Percentiles rank a stretch among this genome's conserved stretches.
phyloP scores from a whole-genome alignment of 2,113 vertebrate species.

The Verasper variegatus region DNA sequence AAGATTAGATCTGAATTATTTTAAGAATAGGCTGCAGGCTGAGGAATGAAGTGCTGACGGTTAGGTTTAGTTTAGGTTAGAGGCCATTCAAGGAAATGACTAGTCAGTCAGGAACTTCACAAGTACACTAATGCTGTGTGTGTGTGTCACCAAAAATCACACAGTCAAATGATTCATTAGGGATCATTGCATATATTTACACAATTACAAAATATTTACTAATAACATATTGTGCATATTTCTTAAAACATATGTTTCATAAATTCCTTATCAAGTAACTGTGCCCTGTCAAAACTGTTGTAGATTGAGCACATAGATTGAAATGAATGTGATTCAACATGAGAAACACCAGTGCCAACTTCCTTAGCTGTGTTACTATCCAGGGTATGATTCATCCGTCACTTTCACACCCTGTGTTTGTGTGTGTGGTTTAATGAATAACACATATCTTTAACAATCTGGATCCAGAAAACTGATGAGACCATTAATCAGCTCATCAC shows the following conservation, averaged over 20 bases:
- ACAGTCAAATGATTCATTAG: slow-evolving; percentile 18
- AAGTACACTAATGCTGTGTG: background rate
- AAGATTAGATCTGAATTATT: slow-evolving; percentile 16
- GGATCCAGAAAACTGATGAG: slow-evolving; percentile 29
- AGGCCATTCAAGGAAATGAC: background rate
- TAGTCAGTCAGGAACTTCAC: background rate
- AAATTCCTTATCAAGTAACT: background rate
- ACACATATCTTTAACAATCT: slow-evolving; percentile 16
- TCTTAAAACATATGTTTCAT: slow-evolving; percentile 1
- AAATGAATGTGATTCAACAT: slow-evolving; percentile 60
- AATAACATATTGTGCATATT: background rate
- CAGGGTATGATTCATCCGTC: slow-evolving; percentile 25
- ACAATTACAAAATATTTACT: slow-evolving; percentile 42
- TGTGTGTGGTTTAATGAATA: slow-evolving; percentile 7
- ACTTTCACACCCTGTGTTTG: slow-evolving; percentile 23
- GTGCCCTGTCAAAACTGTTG: slow-evolving; percentile 34
- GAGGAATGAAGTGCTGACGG: slow-evolving; percentile 2
- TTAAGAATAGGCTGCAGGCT: slow-evolving; percentile 10
- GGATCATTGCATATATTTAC: slow-evolving; percentile 42
- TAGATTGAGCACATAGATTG: slow-evolving; percentile 16
- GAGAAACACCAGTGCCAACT: slow-evolving; percentile 22
- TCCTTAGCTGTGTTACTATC: slow-evolving; percentile 3
- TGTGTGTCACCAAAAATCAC: slow-evolving; percentile 27
- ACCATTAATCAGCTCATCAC: slow-evolving; percentile 6
- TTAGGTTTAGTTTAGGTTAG: background rate